A percentile compares a stretch with the other conserved stretches of the same genome.
phyloP scores from a whole-genome alignment of 1,140 invertebrate species.

The Drosophila saltans region DNA sequence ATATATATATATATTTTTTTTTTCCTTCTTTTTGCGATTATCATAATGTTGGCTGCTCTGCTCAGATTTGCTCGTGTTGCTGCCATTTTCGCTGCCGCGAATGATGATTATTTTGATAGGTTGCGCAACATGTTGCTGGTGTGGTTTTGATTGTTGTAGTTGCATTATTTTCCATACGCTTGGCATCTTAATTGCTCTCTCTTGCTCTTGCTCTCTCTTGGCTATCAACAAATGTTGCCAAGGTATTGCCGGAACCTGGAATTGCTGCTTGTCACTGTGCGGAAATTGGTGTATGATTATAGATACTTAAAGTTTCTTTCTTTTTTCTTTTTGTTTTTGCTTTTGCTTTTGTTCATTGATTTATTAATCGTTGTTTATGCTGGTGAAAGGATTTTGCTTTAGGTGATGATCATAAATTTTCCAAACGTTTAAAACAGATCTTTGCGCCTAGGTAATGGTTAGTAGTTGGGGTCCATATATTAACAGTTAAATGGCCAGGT shows the following conservation, averaged over 20 bases:
- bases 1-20: too few species aligned
- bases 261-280: constrained; percentile 73
- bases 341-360: constrained; percentile 64
- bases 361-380: constrained; percentile 72
- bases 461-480: too few species aligned
- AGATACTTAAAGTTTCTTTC: constrained; percentile 38
- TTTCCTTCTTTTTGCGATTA: constrained; percentile 56
- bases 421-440: constrained; percentile 61
- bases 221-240: constrained; percentile 64
- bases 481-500: background rate
- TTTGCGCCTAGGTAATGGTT: background rate
- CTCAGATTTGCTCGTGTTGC: constrained; percentile 34
- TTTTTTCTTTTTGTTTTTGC: background rate
- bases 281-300: constrained; percentile 67
- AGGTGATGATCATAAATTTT: constrained; percentile 68
- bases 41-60: constrained; percentile 76
- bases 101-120: constrained; percentile 81
- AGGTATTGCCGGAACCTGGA: constrained; percentile 63
- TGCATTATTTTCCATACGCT: constrained; percentile 32
- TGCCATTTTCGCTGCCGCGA: constrained; percentile 35
- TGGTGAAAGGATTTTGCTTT: constrained; percentile 79
- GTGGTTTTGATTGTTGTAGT: constrained; percentile 12
- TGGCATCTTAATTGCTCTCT: constrained; percentile 68
- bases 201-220: background rate
- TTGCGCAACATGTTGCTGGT: constrained; percentile 73